Percentiles rank a stretch among this genome's conserved stretches.
phyloP scores from a whole-genome alignment of 2,113 vertebrate genomes.

The cattle (Bos taurus) region ARS-UCD2.0 NC_037332.1:13456001-13456500 shows the following conservation, averaged over 20 bases:
- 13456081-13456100: too few relatives aligned
- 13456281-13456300: too few relatives aligned
- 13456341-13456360: neutral
- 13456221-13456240: too few relatives aligned
- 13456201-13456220: too few relatives aligned
- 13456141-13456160: too few relatives aligned
- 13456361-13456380: neutral
- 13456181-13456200: too few relatives aligned
- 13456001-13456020: neutral
- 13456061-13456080: neutral
- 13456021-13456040: neutral
- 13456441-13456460: neutral
- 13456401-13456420: neutral
- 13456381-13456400: neutral
- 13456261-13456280: too few relatives aligned
- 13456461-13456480: neutral
- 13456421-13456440: neutral
- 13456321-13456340: neutral
- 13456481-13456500: neutral
- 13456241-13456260: too few relatives aligned
- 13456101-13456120: too few relatives aligned
- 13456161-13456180: too few relatives aligned
- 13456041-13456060: neutral
- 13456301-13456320: too few relatives aligned
- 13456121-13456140: too few relatives aligned